Evolutionary conservation across 2,113 vertebrate genomes (phyloP), one percentile per base, ranked within the genome.

Genomic region (Brienomyrus brachyistius): DNA sequence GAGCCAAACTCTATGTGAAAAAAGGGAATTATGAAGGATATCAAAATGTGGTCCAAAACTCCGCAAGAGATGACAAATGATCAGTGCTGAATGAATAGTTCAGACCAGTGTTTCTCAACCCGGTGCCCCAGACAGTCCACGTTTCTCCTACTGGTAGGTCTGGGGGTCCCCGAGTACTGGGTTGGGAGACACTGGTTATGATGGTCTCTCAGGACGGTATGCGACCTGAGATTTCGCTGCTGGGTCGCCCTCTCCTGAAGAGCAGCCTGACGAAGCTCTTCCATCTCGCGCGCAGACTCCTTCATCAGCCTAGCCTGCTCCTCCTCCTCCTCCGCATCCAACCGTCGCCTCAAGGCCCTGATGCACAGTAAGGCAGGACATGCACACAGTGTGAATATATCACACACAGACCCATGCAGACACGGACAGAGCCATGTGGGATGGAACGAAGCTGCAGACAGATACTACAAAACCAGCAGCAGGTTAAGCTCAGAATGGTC

Each of bases 151-250:
- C 51, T 13, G 1, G 10, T 52, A 52, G n/a, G 59, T 27, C 59
- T 66, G 59, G 59, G n/a, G n/a, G 1, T 27, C 23, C n/a, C 23
- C 59, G 10, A 52, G 19, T 1, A 23, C 54, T 5, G 5, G 54
- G 19, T 23, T 6, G 19, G 21, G 54, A 59, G 21, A 9, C 59
- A 21, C 59, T n/a, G 59, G 59, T 62, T 23, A 3, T 27, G 59
- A 66, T n/a, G 23, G 15, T 66, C 2, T 66, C 27, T 6, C 19
- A 1, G 23, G n/a, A 47, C 19, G 2, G 45, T 80, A 43, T 50
- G 47, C 35, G 91, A 99, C 98, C 97, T 97, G 74, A 98, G 93
- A 27, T 84, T 94, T 40, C 92, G 89, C 56, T 94, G 90, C 88
- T 96, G 93, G 0, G 91, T 91, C 27, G 96, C 92, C 0, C 88